Base-by-base conservation (phyloP, 1,140 invertebrate genomes). In the Cardiocondyla obscurior region DNA sequence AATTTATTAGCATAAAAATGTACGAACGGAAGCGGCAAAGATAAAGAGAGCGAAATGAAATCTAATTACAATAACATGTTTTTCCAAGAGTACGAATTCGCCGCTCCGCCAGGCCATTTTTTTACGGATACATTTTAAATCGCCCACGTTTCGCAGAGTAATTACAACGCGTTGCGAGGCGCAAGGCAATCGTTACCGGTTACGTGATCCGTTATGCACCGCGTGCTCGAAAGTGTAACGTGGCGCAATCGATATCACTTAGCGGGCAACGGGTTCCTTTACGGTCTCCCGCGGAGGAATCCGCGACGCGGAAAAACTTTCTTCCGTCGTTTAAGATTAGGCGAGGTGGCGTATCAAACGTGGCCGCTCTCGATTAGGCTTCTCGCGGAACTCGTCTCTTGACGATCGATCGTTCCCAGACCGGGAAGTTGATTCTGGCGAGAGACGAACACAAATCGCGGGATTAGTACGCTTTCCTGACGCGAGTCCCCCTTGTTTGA, bases 241-340 rank as follows among this genome's bases (percentile, higher is more conserved):
- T 42, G 46, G 46, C 62, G 62, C 46, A 79, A 79, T 79, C 74
- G 74, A 79, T 79, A 79, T 79, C 74, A 69, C 74, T 79, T 79
- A 79, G 36, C 46, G 16, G 36, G 22, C 12, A 14, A 19, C 22
- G 6, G 16, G 33, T 42, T 51, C 62, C 30, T 79, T 79, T 55
- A 67, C 74, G 22, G n/a, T 51, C 44, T 36, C 58, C 4, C 19
- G 53, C 6, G 10, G 62, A 53, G 62, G 16, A 67, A 79, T 69
- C 33, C 10, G 62, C 25, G 30, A 28, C 67, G 42, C 19, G 62
- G 62, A 42, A 69, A 79, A 67, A 76, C 73, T 76, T 76, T 64
- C 25, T 12, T 28, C 6, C 51, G 22, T 19, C 0, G 33, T n/a
- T n/a, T n/a, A 14, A 74, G 55, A 74, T 74, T 60, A 46, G 30